Percentiles rank a stretch among this genome's conserved stretches.
phyloP scores from a whole-genome alignment of 2,797 vertebrate species.

The Orestias chungarensis region DNA sequence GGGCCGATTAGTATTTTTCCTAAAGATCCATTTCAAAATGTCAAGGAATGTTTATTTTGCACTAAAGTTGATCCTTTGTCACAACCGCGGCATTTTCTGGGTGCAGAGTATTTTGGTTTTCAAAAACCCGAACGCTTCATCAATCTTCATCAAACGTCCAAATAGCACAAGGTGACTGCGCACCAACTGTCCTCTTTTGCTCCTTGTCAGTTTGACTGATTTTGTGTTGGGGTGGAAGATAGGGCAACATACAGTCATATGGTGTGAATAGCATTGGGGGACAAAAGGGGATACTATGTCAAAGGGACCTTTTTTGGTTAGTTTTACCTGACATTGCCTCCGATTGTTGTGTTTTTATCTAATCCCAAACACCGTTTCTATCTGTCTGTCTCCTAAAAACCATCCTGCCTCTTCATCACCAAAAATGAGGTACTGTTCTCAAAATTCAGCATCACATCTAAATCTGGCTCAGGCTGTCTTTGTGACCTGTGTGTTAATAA shows the following conservation, averaged over 20 bases:
- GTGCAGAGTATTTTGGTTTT: background rate
- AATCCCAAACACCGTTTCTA: slow-evolving; percentile 6
- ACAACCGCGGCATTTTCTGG: background rate
- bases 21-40: too few species aligned
- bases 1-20: too few species aligned
- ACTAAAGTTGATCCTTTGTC: background rate
- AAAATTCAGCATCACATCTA: background rate
- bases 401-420: slow-evolving; percentile 25
- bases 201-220: slow-evolving; percentile 51
- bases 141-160: slow-evolving; percentile 2
- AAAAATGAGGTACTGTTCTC: slow-evolving; percentile 14
- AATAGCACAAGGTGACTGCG: slow-evolving; percentile 20
- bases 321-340: slow-evolving; percentile 37
- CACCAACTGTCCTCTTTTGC: slow-evolving; percentile 29
- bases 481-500: slow-evolving; percentile 9
- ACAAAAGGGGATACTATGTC: slow-evolving; percentile 32
- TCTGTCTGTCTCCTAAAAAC: slow-evolving; percentile 20
- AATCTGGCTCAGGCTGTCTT: background rate
- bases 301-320: slow-evolving; percentile 65
- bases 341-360: slow-evolving; percentile 32
- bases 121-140: background rate
- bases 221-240: slow-evolving; percentile 28
- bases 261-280: slow-evolving; percentile 8
- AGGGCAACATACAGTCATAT: too few species aligned
- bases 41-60: too few species aligned